Base-by-base conservation (phyloP, 2,113 vertebrate species). In the Syngnathus floridae region DNA sequence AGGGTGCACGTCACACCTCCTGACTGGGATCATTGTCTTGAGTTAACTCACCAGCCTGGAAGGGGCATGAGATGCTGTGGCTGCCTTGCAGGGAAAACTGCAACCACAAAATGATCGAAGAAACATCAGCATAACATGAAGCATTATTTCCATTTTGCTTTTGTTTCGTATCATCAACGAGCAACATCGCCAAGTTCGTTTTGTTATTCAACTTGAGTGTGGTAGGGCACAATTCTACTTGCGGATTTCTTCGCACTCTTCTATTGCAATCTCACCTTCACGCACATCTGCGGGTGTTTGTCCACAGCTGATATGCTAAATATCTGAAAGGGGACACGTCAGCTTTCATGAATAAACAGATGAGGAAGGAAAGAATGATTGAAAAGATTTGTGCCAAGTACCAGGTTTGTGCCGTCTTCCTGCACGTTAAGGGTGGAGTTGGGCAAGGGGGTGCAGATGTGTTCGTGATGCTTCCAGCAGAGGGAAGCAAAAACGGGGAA, bases 281-380 rank as follows among this genome's bases (percentile, higher is more conserved):
- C 90, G 87, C 96, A 98, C 82, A 96, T 93, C 64, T 90, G 87
- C 7, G 95, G 92, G 52, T 97, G 93, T 79, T 87, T 87, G 0
- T 98, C 95, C 67, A 96, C 91, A 1, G 81, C 76, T 22, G 91
- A 89, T 54, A 91, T 59, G 4, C 83, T 48, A 7, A 90, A 95
- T 5, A 64, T 59, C 95, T 96, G 79, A 41, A 14, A 6, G 51
- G 26, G 40, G 36, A 31, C 26, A 31, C 26, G 26, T 5, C 4
- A 35, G 2, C 49, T 16, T 5, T 14, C 4, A 5, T 46, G 4
- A 46, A 46, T 17, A 17, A 5, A 45, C 13, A 14, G 55, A 12
- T 0, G 7, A 55, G 14, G 40, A 41, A 9, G 40, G 7, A 41
- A 41, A 2, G 11, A 41, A 11, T 11, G 8, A 9, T 11, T 11